Conservation (phyloP, 2,797 vertebrate genomes). For the Paguma larvata region DNA sequence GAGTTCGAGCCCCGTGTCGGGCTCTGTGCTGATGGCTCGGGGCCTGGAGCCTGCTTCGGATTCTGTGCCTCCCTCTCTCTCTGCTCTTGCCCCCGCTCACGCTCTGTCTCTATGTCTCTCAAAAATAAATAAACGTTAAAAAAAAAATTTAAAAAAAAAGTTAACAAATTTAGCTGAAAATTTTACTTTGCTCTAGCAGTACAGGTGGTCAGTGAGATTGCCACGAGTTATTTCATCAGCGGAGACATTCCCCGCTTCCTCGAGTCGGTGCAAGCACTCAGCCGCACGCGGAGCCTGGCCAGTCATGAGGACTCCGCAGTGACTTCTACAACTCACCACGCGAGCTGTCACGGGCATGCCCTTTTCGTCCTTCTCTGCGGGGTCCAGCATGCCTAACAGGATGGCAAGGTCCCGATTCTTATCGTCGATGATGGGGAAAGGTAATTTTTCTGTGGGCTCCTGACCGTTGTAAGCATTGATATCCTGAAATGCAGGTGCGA, state of each 20-base stretch:
- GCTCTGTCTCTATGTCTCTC: no score
- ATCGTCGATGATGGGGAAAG: conserved; percentile 98
- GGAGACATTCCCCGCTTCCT: background rate
- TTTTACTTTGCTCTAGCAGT: background rate
- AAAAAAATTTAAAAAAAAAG: background rate
- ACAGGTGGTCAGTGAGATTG: background rate
- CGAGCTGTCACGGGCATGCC: conserved; percentile 96
- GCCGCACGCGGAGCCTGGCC: background rate
- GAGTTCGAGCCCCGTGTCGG: no score
- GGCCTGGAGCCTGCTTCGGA: no score
- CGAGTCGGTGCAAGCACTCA: background rate
- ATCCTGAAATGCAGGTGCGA: conserved; percentile 89
- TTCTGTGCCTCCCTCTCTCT: no score
- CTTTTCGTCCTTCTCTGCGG: conserved; percentile 94
- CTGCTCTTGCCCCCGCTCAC: no score
- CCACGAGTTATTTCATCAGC: background rate
- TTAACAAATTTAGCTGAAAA: background rate
- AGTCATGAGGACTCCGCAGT: rapidly evolving
- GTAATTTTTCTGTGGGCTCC: conserved; percentile 87
- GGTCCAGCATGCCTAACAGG: conserved; percentile 97
- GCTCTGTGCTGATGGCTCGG: no score
- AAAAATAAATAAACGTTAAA: no score
- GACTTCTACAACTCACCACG: conserved; percentile 91
- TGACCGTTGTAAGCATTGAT: conserved; percentile 92
- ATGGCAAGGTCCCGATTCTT: conserved; percentile 93